Base-by-base conservation (phyloP, 2,888 invertebrate genomes). In the Rotaria magnacalcarata region DNA sequence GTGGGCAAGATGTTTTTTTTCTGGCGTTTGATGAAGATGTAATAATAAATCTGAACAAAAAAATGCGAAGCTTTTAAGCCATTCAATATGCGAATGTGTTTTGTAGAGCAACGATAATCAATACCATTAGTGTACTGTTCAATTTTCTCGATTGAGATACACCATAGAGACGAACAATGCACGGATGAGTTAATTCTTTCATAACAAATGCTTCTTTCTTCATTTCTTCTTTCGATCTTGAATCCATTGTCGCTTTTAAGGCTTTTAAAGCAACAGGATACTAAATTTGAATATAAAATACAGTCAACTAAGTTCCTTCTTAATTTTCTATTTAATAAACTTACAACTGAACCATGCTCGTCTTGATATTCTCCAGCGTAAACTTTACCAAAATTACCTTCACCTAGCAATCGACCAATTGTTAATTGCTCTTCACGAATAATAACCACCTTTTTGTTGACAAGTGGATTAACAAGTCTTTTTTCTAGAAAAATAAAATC, bases 381-480 rank as follows among this genome's bases (percentile, higher is more conserved):
- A 24, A 75, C 75, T 75, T 75, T 75, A 11, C 75, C 75, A 43
- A 75, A 75, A 75, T 75, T 75, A 24, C 75, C 75, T 47, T 75
- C 75, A 47, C 75, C 75, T 19, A 75, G n/a, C 27, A 75, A 24
- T 75, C 43, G 43, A 21, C 43, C 43, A n/a, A 43, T 11, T 2
- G 21, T 75, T 47, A 75, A 4, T 75, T 75, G 75, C 24, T 75
- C 75, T 43, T 75, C 75, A 43, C 47, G 75, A 75, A 75, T 75
- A 75, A 24, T 47, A 21, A 75, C 75, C 41, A 75, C 75, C 24
- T 10, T 75, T 75, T 43, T 75, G 11, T 75, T 75, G 7, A 75
- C 47, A 41, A 41, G 14, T 24, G 75, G 75, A 75, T 75, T 19
- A 21, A 43, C 43, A 3, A 75, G 47, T 8, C 24, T 21, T 41